A percentile compares a stretch with the other conserved stretches of the same genome.
Conservation (phyloP, 2,113 vertebrate species). For the Pteropus alecto region DNA sequence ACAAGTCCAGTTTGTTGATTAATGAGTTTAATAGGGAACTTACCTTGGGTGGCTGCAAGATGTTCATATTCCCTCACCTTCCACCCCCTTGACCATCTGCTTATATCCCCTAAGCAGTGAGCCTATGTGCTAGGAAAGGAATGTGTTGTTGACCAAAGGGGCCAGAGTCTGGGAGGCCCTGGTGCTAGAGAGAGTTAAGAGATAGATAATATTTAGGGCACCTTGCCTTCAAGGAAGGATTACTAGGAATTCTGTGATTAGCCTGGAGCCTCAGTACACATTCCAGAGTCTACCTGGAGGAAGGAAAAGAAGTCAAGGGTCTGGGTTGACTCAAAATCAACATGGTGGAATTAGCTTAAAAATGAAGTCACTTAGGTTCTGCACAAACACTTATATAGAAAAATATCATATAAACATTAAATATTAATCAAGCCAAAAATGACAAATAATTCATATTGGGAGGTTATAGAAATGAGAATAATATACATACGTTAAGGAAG, state of each 20-base stretch:
- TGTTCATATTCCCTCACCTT: background rate
- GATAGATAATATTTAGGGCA: background rate
- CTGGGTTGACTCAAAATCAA: background rate
- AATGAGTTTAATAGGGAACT: background rate
- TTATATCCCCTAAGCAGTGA: background rate
- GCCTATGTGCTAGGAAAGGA: background rate
- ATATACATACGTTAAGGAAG: background rate
- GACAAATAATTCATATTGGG: background rate
- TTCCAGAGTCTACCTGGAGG: too few relatives aligned
- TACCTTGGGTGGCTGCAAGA: background rate
- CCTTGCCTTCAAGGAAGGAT: background rate
- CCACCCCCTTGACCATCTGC: background rate
- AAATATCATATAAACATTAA: background rate
- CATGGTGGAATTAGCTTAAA: background rate
- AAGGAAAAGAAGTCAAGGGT: background rate
- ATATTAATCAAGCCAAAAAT: background rate
- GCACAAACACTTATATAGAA: background rate
- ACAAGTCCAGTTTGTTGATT: background rate
- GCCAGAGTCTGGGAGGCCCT: background rate
- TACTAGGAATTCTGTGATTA: background rate
- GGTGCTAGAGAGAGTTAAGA: background rate
- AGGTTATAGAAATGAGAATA: background rate
- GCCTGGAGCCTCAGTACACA: background rate
- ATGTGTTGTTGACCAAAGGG: background rate
- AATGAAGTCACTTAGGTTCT: background rate